Conservation (phyloP, 2,888 invertebrate genomes). For the Tachina lurida region DNA sequence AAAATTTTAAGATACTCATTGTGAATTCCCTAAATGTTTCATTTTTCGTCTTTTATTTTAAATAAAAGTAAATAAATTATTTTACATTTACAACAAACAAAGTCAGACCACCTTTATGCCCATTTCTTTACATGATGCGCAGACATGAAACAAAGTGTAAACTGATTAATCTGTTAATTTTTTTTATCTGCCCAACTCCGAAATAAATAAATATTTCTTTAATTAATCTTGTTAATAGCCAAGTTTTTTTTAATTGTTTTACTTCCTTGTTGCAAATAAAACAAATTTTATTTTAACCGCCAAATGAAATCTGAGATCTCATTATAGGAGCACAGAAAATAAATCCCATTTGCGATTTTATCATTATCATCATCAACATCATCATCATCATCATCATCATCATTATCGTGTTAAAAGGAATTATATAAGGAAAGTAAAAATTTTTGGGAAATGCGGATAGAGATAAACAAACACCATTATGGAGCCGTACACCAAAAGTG, state of each 20-base stretch:
- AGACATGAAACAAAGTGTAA: neutral
- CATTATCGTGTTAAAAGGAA: neutral
- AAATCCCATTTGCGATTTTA: slow-evolving; percentile 23
- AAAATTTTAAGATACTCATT: too few species aligned
- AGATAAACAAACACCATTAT: neutral
- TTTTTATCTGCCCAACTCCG: slow-evolving; percentile 47
- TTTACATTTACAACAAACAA: neutral
- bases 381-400: neutral
- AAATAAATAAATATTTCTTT: slow-evolving; percentile 39
- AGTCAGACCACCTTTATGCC: slow-evolving; percentile 39
- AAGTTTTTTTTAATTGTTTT: slow-evolving; percentile 18
- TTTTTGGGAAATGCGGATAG: neutral
- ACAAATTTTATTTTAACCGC: slow-evolving; percentile 31
- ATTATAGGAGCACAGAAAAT: slow-evolving; percentile 28
- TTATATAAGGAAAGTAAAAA: slow-evolving; percentile 26
- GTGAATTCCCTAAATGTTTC: too few species aligned
- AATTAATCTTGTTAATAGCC: slow-evolving; percentile 61
- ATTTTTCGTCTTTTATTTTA: neutral
- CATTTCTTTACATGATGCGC: slow-evolving; percentile 24
- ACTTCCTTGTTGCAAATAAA: slow-evolving; percentile 45
- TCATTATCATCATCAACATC: slow-evolving; percentile 10
- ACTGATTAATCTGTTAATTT: slow-evolving; percentile 37
- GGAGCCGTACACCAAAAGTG: too few species aligned
- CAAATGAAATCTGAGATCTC: slow-evolving; percentile 42
- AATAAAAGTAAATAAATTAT: neutral